phyloP scores from a whole-genome alignment of 1,140 invertebrate genomes.

The Eupristina koningsbergeri region DNA sequence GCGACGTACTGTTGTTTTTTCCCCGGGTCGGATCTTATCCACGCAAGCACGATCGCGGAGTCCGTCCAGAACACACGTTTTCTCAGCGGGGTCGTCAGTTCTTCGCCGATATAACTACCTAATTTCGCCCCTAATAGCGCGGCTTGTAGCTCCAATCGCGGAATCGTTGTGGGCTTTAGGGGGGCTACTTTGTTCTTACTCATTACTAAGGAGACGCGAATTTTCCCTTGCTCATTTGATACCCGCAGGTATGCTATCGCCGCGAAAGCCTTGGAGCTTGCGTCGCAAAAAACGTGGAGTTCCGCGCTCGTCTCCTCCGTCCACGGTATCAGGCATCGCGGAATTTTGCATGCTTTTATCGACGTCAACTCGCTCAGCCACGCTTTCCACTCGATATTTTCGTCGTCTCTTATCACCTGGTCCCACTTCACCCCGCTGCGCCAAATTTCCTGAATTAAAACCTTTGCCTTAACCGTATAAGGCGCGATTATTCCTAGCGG shows the following conservation, averaged over 20 bases:
- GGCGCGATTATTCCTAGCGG: too few relatives aligned
- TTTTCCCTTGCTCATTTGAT: background rate
- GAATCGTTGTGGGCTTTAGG: background rate
- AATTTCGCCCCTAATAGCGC: background rate
- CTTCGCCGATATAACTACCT: background rate
- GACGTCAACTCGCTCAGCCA: background rate
- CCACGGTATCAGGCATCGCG: background rate
- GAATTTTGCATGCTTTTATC: background rate
- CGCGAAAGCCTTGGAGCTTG: too few relatives aligned
- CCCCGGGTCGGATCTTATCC: background rate
- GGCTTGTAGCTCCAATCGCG: constrained; percentile 13
- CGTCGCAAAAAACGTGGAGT: constrained; percentile 21
- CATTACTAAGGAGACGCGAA: background rate
- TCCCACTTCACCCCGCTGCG: too few relatives aligned
- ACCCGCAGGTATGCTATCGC: background rate
- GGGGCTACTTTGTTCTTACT: background rate
- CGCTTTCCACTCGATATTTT: background rate
- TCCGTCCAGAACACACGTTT: background rate
- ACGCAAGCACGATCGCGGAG: background rate
- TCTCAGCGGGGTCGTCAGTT: background rate
- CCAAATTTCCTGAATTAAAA: constrained; percentile 1
- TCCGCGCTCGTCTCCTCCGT: background rate
- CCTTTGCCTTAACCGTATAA: background rate
- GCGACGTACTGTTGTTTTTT: background rate
- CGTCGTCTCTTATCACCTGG: background rate